Evolutionary conservation across 2,113 vertebrate genomes (phyloP).

Genomic region (Lophotis ruficrista): DNA sequence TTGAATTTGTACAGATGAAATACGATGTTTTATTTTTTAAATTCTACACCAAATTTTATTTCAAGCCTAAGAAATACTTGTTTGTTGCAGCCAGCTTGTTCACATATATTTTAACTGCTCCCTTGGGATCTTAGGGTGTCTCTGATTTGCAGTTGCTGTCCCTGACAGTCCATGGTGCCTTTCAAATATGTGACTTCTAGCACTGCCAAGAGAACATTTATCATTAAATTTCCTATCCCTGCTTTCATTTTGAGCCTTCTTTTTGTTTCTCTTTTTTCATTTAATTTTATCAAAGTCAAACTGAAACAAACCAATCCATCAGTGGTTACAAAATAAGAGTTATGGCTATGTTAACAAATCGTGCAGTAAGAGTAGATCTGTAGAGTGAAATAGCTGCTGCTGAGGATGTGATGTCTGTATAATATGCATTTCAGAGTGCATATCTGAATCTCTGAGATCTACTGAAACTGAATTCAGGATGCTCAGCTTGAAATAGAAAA

Average conservation of each 20-base stretch:
- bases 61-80: neutral
- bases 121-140: neutral
- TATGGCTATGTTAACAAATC: neutral
- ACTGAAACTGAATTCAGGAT: neutral
- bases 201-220: neutral
- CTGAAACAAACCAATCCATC: neutral
- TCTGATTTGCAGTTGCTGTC: neutral
- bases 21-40: neutral
- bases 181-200: constrained; percentile 39
- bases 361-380: neutral
- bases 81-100: neutral
- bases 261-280: neutral
- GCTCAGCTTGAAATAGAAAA: neutral
- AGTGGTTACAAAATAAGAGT: neutral
- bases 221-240: neutral
- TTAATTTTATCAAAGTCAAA: constrained; percentile 21
- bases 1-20: neutral
- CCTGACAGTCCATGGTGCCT: neutral
- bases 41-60: neutral
- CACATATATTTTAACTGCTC: neutral
- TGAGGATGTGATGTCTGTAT: neutral
- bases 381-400: neutral
- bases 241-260: neutral
- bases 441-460: neutral
- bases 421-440: neutral